Conservation (phyloP, 37 sponge, comb jelly and placozoan species). For the Chondrilla cf. caribensis region DNA sequence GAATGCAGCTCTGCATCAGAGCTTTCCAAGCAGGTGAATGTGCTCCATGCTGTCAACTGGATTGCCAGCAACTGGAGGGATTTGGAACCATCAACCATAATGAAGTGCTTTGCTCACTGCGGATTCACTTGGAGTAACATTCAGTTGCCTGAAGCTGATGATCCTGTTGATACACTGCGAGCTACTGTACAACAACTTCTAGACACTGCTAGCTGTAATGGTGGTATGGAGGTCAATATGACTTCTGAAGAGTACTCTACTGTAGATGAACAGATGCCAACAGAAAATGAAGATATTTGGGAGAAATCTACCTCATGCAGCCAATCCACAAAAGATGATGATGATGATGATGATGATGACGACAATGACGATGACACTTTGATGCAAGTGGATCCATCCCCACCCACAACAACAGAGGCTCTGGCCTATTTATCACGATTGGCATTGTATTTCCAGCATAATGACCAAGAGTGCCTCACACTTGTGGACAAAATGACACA, state of each 20-base stretch:
- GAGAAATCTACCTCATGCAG: background rate
- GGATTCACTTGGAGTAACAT: background rate
- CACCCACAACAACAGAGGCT: too few species aligned
- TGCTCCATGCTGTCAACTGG: conserved; percentile 1
- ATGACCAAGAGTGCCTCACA: too few species aligned
- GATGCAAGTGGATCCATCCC: too few species aligned
- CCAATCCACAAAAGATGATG: too few species aligned
- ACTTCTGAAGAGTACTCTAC: background rate
- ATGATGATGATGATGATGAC: too few species aligned
- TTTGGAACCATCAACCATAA: background rate
- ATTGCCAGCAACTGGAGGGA: background rate
- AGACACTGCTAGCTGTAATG: background rate
- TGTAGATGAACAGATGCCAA: background rate
- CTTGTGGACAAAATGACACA: too few species aligned
- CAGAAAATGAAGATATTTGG: background rate
- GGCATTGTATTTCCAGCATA: too few species aligned
- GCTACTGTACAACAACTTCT: background rate
- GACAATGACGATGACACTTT: too few species aligned
- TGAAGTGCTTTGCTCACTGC: background rate
- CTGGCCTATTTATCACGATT: too few species aligned
- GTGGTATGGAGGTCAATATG: background rate
- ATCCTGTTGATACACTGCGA: background rate
- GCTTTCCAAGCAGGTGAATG: background rate
- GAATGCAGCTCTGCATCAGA: conserved; percentile 1
- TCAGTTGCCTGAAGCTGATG: too few species aligned